Evolutionary conservation across 2,888 invertebrate genomes (phyloP), one percentile per base, ranked within the genome.

Genomic region (Ischnus inquisitorius): DNA sequence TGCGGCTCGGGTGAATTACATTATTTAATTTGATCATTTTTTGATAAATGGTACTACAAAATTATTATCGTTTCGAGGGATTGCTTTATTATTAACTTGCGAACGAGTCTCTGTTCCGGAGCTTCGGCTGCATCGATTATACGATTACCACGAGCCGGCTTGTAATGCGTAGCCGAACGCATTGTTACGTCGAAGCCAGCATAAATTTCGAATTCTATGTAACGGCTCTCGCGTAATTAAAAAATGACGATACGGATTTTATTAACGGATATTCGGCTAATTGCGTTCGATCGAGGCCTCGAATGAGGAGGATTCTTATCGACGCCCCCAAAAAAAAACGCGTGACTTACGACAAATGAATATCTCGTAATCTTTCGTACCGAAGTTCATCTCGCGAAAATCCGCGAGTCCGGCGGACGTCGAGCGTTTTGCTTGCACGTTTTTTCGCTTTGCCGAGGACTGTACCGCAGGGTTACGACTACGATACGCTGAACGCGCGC

Each of bases 381-480:
- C 12, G 3, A 46, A 46, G 46, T 46, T 12, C 2, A n/a, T 60
- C 28, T 22, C 5, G 60, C 28, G 14, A 12, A 39, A 65, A 79
- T 80, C 76, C 8, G 71, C 34, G 69, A 48, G 46, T 25, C 28
- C 60, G 60, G 25, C 25, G 28, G 25, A 25, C 14, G 25, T 25
- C 34, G 60, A 34, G 46, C 54, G 51, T 72, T 46, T 51, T 57
- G 39, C 62, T 78, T 77, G 19, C 16, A 43, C 51, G 77, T 78
- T 84, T 83, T 88, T 91, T 92, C 90, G 89, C 90, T 92, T 75
- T 90, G 91, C 87, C 88, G 28, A 88, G 87, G 93, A 93, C 92
- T 93, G 93, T 93, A 93, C 92, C 90, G 88, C 88, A 41, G 62
- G 34, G 34, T 39, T 39, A 67, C 74, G 39, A 28, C 68, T 60